Evolutionary conservation across 2,113 vertebrate species (phyloP).

Genomic region (Halcyon senegalensis): DNA sequence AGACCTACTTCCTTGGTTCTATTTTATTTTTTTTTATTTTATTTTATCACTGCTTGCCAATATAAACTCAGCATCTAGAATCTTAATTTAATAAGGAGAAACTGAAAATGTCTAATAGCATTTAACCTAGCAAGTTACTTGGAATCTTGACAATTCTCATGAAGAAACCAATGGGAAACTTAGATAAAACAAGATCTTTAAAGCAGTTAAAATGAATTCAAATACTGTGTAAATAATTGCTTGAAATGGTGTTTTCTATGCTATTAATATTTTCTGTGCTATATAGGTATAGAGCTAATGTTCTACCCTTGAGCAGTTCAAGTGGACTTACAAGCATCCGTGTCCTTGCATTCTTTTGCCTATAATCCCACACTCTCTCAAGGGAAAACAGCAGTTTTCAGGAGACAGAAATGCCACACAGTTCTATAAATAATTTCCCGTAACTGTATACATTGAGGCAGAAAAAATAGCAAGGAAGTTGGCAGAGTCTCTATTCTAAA

Average conservation of each 20-base stretch:
- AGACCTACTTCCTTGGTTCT: neutral
- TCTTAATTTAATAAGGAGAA: slow-evolving; percentile 51
- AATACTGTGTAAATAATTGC: neutral
- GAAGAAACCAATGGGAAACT: slow-evolving; percentile 35
- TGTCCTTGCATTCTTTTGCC: neutral
- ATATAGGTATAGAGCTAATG: neutral
- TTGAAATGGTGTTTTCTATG: neutral
- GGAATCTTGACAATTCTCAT: slow-evolving; percentile 47
- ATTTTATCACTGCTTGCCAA: neutral
- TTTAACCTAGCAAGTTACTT: slow-evolving; percentile 9
- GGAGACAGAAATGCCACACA: neutral
- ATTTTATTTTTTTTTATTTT: neutral
- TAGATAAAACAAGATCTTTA: slow-evolving; percentile 51
- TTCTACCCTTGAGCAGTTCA: neutral
- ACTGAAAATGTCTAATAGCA: slow-evolving; percentile 52
- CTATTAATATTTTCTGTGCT: neutral
- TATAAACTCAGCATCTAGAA: neutral
- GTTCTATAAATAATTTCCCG: neutral
- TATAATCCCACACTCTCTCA: neutral
- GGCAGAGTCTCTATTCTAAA: neutral
- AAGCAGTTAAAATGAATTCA: neutral
- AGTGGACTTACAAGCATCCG: neutral
- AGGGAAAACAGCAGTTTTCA: neutral
- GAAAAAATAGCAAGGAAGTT: neutral
- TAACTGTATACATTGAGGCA: neutral